These are phyloP conservation scores for Gadopsis marmoratus DNA, from an alignment of 2,797 vertebrate species.

Conservation along the genomic window DNA sequence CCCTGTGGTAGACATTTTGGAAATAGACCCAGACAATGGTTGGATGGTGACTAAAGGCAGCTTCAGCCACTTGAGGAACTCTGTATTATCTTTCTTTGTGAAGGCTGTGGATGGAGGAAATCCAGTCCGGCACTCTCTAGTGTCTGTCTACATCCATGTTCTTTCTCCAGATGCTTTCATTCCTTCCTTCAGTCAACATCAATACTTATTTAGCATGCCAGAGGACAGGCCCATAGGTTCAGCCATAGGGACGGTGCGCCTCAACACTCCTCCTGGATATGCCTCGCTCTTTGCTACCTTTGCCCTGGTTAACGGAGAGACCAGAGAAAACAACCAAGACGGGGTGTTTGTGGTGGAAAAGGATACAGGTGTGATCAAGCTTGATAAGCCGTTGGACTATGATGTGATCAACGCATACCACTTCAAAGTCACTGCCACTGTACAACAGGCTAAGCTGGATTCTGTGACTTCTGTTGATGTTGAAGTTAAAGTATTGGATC, in stretches of 20 bases:
- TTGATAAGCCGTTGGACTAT: conserved; percentile 94
- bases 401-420: conserved; percentile 88
- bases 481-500: conserved; percentile 92
- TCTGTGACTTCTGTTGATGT: conserved; percentile 91
- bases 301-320: conserved; percentile 90
- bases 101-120: conserved; percentile 95
- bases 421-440: conserved; percentile 92
- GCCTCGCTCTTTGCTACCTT: conserved; percentile 79
- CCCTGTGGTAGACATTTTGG: conserved; percentile 92
- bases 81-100: conserved; percentile 96
- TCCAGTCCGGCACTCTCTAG: conserved; percentile 92
- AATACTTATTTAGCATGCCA: conserved; percentile 90
- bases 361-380: conserved; percentile 91
- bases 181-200: conserved; percentile 92
- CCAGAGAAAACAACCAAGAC: conserved; percentile 91
- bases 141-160: conserved; percentile 96
- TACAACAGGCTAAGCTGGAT: conserved; percentile 89
- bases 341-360: conserved; percentile 92
- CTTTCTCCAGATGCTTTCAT: conserved; percentile 90
- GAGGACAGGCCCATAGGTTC: conserved; percentile 93
- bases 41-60: conserved; percentile 98
- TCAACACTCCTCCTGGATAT: conserved; percentile 81
- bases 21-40: conserved; percentile 98
- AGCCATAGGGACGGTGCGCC: conserved; percentile 87
- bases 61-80: conserved; percentile 92